A percentile compares a stretch with the other conserved stretches of the same genome.
Evolutionary conservation across 2,797 vertebrate genomes (phyloP).

Genomic region (Gallinago stenura): DNA sequence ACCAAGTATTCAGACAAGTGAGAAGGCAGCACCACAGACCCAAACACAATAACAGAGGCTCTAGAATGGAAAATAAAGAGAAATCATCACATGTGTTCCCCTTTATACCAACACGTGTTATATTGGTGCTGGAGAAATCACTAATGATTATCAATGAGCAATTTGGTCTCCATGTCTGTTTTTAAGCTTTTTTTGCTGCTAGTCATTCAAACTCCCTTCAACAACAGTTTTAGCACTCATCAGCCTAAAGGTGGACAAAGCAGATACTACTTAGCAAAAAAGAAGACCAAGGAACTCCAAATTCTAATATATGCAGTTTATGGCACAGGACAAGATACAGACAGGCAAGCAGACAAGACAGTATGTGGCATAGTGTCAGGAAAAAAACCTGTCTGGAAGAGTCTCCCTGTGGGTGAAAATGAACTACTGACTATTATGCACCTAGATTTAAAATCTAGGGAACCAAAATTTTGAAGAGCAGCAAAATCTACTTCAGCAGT

Average conservation of each 20-base stretch:
- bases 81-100: background rate
- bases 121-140: background rate
- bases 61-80: background rate
- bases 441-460: background rate
- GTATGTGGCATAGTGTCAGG: background rate
- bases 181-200: background rate
- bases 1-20: background rate
- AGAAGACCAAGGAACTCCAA: background rate
- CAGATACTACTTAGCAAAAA: background rate
- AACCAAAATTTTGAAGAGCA: background rate
- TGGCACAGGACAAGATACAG: background rate
- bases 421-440: background rate
- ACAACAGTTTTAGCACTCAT: background rate
- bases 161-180: background rate
- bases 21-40: background rate
- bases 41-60: background rate
- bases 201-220: background rate
- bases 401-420: background rate
- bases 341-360: background rate
- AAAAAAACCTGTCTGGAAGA: background rate
- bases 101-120: background rate
- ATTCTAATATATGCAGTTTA: background rate
- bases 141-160: background rate
- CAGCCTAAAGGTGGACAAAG: background rate
- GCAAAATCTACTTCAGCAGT: background rate